Evolutionary conservation across 1,140 invertebrate genomes (phyloP).

Genomic region (Zelostemma sp.): DNA sequence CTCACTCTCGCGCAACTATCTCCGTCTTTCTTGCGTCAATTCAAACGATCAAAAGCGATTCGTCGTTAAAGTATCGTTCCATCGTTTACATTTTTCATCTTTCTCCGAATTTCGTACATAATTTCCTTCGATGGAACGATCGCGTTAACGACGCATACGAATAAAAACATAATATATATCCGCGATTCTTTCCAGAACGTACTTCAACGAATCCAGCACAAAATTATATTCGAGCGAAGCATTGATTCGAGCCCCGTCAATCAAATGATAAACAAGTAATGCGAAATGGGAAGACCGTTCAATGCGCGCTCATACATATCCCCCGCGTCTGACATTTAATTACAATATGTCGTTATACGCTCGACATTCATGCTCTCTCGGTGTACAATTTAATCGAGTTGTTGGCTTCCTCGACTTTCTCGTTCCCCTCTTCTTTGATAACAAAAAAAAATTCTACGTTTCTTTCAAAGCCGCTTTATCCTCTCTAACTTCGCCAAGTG

Average conservation of each 20-base stretch:
- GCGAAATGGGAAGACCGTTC: slow-evolving; percentile 35
- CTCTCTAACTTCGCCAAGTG: not conserved
- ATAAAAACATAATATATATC: slow-evolving; percentile 23
- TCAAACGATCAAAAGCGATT: not conserved
- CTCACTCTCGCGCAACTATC: slow-evolving; percentile 55
- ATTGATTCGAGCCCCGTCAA: slow-evolving; percentile 40
- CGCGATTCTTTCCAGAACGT: slow-evolving; percentile 32
- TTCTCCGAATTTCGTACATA: too few species aligned
- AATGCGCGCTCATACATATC: slow-evolving; percentile 34
- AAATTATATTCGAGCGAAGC: slow-evolving; percentile 37
- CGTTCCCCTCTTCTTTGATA: not conserved
- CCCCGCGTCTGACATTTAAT: slow-evolving; percentile 37
- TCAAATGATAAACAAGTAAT: slow-evolving; percentile 42
- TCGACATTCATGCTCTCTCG: slow-evolving; percentile 30
- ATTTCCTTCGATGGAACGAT: slow-evolving; percentile 33
- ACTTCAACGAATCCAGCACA: slow-evolving; percentile 47
- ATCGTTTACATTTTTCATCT: too few species aligned
- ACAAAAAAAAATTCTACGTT: too few species aligned
- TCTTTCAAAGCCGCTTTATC: too few species aligned
- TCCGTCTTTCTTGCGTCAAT: slow-evolving; percentile 14
- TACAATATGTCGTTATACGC: slow-evolving; percentile 35
- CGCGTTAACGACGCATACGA: slow-evolving; percentile 35
- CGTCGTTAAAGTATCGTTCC: not conserved
- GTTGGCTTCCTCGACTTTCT: slow-evolving; percentile 27
- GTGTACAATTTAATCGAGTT: slow-evolving; percentile 40